Percentiles rank a stretch among this genome's conserved stretches.
Conservation (phyloP, 1,140 invertebrate genomes). For the Spodoptera frugiperda region DNA sequence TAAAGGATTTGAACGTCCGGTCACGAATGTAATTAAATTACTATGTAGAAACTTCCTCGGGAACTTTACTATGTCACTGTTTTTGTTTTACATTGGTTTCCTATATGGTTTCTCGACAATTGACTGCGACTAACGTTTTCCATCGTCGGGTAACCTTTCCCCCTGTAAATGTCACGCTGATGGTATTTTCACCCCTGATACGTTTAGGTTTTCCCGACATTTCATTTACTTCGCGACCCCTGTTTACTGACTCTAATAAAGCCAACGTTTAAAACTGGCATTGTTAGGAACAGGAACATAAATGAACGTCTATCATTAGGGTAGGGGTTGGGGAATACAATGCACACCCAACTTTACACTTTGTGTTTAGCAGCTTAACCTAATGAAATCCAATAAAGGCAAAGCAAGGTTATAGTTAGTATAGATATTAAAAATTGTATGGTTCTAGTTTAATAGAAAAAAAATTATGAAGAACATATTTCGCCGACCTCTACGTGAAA, state of each 20-base stretch:
- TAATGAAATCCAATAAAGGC: too few relatives aligned
- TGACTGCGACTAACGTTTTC: slow-evolving; percentile 26
- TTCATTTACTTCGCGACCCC: slow-evolving; percentile 40
- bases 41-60: slow-evolving; percentile 41
- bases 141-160: slow-evolving; percentile 31
- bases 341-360: too few relatives aligned
- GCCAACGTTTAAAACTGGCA: neutral
- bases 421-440: too few relatives aligned
- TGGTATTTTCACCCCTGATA: slow-evolving; percentile 24
- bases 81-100: slow-evolving; percentile 39
- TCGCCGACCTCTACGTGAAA: too few relatives aligned
- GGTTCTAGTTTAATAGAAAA: too few relatives aligned
- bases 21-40: slow-evolving; percentile 57
- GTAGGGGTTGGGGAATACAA: too few relatives aligned
- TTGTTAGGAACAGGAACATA: too few relatives aligned
- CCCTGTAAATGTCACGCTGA: slow-evolving; percentile 26
- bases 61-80: slow-evolving; percentile 44
- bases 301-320: too few relatives aligned
- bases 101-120: slow-evolving; percentile 38
- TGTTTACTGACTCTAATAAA: slow-evolving; percentile 25
- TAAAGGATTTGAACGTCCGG: slow-evolving; percentile 52
- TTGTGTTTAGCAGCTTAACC: too few relatives aligned
- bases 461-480: too few relatives aligned
- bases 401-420: too few relatives aligned
- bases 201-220: slow-evolving; percentile 40